phyloP scores from a whole-genome alignment of 2,113 vertebrate genomes.

The Mellivora capensis region DNA sequence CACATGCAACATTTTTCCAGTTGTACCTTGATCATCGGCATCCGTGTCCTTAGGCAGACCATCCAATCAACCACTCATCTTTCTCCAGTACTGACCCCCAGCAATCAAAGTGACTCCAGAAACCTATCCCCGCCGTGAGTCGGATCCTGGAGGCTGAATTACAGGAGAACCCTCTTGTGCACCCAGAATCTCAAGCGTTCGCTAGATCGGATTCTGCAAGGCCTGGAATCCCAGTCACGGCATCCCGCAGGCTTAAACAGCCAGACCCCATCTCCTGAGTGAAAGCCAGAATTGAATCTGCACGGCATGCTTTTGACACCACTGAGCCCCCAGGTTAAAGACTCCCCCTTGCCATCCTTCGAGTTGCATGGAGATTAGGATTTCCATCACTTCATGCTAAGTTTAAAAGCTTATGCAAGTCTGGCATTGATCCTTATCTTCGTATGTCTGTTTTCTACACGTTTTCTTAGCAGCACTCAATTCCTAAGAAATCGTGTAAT shows the following conservation, averaged over 20 bases:
- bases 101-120: background rate
- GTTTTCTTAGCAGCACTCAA: background rate
- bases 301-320: background rate
- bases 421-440: background rate
- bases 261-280: rapidly evolving
- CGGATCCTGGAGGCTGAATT: background rate
- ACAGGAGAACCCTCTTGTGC: rapidly evolving
- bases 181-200: background rate
- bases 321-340: background rate
- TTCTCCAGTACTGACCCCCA: background rate
- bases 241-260: background rate
- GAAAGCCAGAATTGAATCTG: background rate
- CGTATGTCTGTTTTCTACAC: background rate
- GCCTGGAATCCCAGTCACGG: too few species aligned
- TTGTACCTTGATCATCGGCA: background rate
- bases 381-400: background rate
- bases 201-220: background rate
- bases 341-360: background rate
- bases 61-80: background rate
- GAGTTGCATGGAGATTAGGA: background rate
- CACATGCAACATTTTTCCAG: background rate
- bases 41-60: background rate
- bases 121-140: rapidly evolving
- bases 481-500: background rate
- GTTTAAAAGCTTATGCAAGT: background rate